These are phyloP conservation scores for Caradrina clavipalpis DNA, from an alignment of 2,888 invertebrate genomes.

Conservation along the genomic window DNA sequence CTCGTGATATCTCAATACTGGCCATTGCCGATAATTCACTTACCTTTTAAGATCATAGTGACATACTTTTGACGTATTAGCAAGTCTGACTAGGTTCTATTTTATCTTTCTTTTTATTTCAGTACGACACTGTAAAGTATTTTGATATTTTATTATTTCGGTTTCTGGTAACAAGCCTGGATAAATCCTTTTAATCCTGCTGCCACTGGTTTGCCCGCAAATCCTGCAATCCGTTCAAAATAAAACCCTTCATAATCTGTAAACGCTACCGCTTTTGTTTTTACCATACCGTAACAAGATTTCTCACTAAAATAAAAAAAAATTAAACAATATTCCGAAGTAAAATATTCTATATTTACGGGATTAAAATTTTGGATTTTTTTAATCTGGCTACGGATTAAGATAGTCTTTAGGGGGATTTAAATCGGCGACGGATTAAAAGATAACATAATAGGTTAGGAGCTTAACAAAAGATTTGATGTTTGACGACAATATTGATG, in stretches of 20 bases:
- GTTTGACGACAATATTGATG: slow-evolving; percentile 46
- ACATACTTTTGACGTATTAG: slow-evolving; percentile 46
- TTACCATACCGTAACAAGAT: neutral
- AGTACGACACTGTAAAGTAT: slow-evolving; percentile 15
- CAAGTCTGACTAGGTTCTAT: slow-evolving; percentile 9
- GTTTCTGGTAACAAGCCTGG: slow-evolving; percentile 22
- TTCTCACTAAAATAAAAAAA: slow-evolving; percentile 28
- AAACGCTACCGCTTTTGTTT: slow-evolving; percentile 53
- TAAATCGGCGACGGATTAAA: slow-evolving; percentile 35
- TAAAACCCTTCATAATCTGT: slow-evolving; percentile 44
- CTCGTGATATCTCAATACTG: slow-evolving; percentile 52
- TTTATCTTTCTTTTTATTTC: neutral
- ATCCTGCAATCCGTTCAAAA: slow-evolving; percentile 24
- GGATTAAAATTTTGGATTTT: slow-evolving; percentile 21
- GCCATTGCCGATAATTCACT: slow-evolving; percentile 31
- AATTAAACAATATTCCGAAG: slow-evolving; percentile 16
- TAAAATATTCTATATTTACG: slow-evolving; percentile 48
- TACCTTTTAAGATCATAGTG: slow-evolving; percentile 35
- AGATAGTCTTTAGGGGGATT: slow-evolving; percentile 29
- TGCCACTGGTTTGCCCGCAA: slow-evolving; percentile 27
- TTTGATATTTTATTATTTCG: slow-evolving; percentile 2
- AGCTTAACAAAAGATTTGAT: slow-evolving; percentile 29
- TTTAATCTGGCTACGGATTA: slow-evolving; percentile 25
- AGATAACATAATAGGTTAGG: slow-evolving; percentile 24
- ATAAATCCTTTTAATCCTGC: slow-evolving; percentile 24